Evolutionary conservation across 1,140 invertebrate genomes (phyloP).

Genomic region (Carcinoscorpius rotundicauda): DNA sequence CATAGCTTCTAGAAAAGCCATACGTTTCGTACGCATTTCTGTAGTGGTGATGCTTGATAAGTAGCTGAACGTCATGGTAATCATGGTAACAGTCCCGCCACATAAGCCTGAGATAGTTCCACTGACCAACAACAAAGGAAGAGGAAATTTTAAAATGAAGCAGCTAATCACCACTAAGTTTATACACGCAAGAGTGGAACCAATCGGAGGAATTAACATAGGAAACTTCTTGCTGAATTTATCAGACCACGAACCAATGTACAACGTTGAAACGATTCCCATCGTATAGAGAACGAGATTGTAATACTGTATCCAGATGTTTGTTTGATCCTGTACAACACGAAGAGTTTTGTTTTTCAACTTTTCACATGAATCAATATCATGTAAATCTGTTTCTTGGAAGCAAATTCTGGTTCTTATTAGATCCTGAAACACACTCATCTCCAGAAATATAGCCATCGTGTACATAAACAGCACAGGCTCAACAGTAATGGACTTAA

Average conservation of each 20-base stretch:
- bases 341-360: too few species aligned
- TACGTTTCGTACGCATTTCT: background rate
- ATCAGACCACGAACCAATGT: conserved; percentile 2
- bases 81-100: background rate
- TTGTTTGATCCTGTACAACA: too few species aligned
- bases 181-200: background rate
- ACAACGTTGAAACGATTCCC: background rate
- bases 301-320: too few species aligned
- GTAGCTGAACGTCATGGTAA: background rate
- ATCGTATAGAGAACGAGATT: background rate
- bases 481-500: background rate
- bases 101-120: background rate
- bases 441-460: background rate
- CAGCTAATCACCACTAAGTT: background rate
- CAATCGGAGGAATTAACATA: background rate
- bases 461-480: background rate
- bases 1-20: background rate
- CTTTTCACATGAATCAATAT: too few species aligned
- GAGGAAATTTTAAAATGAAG: background rate
- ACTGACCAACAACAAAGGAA: background rate
- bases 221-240: background rate
- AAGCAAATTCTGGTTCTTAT: background rate
- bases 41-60: background rate
- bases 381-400: background rate
- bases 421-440: background rate